Evolutionary conservation across 2,797 vertebrate genomes (phyloP).

Genomic region (Oreortyx pictus): DNA sequence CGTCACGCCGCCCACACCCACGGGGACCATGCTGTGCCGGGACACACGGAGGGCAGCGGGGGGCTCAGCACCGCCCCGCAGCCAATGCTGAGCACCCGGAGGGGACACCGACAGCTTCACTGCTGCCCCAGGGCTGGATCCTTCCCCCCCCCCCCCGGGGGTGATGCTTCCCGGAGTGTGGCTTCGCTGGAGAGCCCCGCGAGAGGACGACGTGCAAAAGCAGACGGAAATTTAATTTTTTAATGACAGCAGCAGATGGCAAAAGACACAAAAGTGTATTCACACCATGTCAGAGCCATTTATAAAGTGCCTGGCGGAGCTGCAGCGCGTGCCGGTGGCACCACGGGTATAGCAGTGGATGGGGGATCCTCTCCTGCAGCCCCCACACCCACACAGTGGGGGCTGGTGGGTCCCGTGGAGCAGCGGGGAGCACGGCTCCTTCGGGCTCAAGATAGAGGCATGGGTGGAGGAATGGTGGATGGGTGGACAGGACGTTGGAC

Average conservation of each 20-base stretch:
- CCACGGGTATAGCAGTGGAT: not conserved
- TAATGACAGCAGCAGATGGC: constrained; percentile 84
- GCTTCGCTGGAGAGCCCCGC: constrained; percentile 10
- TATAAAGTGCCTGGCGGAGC: constrained; percentile 18
- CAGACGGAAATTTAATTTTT: constrained; percentile 83
- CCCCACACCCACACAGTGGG: rapidly evolving
- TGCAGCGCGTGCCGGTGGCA: not conserved
- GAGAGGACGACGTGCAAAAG: constrained; percentile 68
- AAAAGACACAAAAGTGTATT: constrained; percentile 77
- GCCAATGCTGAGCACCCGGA: not conserved
- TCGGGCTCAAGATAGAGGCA: not conserved
- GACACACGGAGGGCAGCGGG: constrained; percentile 30
- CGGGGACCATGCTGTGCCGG: constrained; percentile 52
- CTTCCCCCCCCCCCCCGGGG: not conserved
- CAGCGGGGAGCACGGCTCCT: too few species aligned
- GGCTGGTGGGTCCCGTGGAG: not conserved
- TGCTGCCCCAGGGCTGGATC: not conserved
- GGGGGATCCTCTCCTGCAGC: not conserved
- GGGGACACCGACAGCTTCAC: not conserved
- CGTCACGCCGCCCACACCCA: constrained; percentile 81
- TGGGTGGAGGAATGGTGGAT: not conserved
- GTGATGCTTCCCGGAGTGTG: not conserved
- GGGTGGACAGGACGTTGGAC: too few species aligned
- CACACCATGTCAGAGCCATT: constrained; percentile 65
- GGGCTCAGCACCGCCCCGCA: rapidly evolving